Percentiles rank a stretch among this genome's conserved stretches.
Evolutionary conservation across 2,113 vertebrate species (phyloP).

Genomic region (Rhipidura dahli): DNA sequence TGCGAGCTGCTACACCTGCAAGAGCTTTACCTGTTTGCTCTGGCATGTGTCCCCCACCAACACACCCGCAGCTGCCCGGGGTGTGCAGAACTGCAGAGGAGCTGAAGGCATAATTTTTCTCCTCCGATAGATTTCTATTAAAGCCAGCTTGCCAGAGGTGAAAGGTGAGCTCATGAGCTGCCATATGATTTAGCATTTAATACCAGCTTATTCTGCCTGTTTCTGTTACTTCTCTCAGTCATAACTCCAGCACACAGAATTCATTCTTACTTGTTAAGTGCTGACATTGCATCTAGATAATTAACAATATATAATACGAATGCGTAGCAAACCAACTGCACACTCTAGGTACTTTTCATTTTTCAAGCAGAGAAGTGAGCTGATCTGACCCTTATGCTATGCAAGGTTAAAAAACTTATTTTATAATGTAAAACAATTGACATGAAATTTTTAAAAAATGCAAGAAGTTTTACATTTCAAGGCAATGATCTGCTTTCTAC

Average conservation of each 20-base stretch:
- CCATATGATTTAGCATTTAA: constrained; percentile 57
- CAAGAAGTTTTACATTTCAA: background rate
- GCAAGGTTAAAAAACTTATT: background rate
- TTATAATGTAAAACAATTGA: background rate
- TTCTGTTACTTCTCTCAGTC: constrained; percentile 23
- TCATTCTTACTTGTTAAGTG: background rate
- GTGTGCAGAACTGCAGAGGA: background rate
- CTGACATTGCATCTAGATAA: constrained; percentile 11
- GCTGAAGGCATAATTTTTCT: background rate
- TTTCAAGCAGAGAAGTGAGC: background rate
- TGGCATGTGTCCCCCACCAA: background rate
- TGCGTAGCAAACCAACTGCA: background rate
- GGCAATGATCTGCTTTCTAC: background rate
- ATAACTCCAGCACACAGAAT: background rate
- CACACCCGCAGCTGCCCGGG: rapidly evolving
- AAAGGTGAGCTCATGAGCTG: constrained; percentile 50
- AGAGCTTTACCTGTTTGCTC: background rate
- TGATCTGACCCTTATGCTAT: background rate
- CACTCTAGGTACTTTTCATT: background rate
- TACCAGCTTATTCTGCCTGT: constrained; percentile 25
- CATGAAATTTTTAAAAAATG: background rate
- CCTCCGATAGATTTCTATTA: constrained; percentile 29
- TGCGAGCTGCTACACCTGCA: background rate
- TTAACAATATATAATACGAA: constrained; percentile 13
- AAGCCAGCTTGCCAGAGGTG: constrained; percentile 28